These are phyloP conservation scores for Glyphotaelius pellucidus DNA, from an alignment of 2,888 invertebrate species.

Conservation along the genomic window DNA sequence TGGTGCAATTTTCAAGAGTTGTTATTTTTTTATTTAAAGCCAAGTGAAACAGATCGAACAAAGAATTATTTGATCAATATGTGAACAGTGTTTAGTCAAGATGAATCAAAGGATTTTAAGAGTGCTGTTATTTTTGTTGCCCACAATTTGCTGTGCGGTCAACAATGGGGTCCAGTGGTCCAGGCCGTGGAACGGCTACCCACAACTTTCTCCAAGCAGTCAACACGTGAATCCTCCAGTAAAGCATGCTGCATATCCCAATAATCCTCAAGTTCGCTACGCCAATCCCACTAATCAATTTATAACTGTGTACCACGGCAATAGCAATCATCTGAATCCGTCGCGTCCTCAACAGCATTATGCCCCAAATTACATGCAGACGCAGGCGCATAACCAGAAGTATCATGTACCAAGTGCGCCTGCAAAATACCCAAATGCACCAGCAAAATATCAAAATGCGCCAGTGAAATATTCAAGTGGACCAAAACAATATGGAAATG, in stretches of 20 bases:
- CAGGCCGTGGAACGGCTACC: background rate
- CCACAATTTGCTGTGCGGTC: background rate
- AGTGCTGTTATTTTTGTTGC: constrained; percentile 21
- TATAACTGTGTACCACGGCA: background rate
- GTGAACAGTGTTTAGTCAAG: constrained; percentile 35
- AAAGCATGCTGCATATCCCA: background rate
- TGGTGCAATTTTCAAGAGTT: background rate
- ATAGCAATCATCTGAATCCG: background rate
- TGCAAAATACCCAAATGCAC: background rate
- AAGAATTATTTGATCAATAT: background rate
- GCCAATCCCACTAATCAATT: background rate
- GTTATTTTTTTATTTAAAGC: background rate
- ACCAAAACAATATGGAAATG: background rate
- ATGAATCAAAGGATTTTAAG: constrained; percentile 35
- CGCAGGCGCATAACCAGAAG: constrained; percentile 8
- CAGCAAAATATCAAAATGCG: background rate
- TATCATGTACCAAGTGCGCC: constrained; percentile 4
- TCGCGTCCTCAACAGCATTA: background rate
- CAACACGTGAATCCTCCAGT: background rate
- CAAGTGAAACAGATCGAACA: constrained; percentile 16
- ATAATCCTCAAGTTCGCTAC: background rate
- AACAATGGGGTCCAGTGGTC: background rate
- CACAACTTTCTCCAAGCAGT: background rate
- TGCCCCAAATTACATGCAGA: constrained; percentile 24
- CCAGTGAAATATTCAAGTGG: constrained; percentile 10